Evolutionary conservation across 1,140 invertebrate genomes (phyloP).

Genomic region (Cotesia glomerata): DNA sequence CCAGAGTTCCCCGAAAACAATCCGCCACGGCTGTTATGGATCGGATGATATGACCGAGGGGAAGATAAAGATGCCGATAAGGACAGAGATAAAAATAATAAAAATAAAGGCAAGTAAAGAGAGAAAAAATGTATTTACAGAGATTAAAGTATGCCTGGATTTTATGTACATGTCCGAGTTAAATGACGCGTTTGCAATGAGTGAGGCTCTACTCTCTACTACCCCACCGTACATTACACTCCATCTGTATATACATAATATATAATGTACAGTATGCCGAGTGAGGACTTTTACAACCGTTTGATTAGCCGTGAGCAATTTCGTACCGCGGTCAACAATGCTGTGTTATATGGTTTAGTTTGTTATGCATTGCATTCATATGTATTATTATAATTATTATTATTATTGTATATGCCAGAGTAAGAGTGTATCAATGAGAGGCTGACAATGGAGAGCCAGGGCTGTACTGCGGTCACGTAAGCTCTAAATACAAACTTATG

Average conservation of each 20-base stretch:
- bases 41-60: too few species aligned
- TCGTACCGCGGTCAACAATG: conserved; percentile 17
- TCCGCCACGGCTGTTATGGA: too few species aligned
- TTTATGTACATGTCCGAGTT: neutral
- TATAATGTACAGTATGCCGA: neutral
- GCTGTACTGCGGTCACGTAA: conserved; percentile 8
- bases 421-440: neutral
- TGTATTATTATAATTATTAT: too few species aligned
- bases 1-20: too few species aligned
- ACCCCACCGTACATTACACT: neutral
- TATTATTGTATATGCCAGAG: too few species aligned
- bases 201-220: too few species aligned
- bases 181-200: neutral
- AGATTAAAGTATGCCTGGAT: too few species aligned
- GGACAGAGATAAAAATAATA: too few species aligned
- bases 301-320: conserved; percentile 29
- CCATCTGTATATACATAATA: neutral
- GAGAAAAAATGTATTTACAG: too few species aligned
- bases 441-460: conserved; percentile 7
- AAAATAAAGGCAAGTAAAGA: too few species aligned
- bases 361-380: neutral
- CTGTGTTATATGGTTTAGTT: neutral
- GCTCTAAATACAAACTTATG: conserved; percentile 9
- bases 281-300: conserved; percentile 4
- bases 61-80: too few species aligned